phyloP scores from a whole-genome alignment of 2,113 vertebrate genomes.

The Crotophaga sulcirostris region DNA sequence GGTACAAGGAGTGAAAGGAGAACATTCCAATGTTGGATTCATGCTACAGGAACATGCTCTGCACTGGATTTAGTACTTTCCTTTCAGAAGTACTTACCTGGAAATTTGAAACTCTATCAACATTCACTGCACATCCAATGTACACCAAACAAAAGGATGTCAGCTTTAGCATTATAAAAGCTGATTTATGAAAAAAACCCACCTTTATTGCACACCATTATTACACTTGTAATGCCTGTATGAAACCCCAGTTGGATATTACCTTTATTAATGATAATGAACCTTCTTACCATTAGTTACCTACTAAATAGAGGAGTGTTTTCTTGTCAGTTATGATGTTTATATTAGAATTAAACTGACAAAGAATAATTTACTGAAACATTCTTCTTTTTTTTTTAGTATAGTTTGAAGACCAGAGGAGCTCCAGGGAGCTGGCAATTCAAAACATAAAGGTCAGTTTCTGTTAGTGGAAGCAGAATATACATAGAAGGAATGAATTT shows the following conservation, averaged over 20 bases:
- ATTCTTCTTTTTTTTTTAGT: not conserved
- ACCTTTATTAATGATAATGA: not conserved
- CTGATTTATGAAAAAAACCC: not conserved
- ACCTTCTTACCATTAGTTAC: not conserved
- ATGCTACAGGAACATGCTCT: not conserved
- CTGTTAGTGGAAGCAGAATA: not conserved
- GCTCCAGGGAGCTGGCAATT: not conserved
- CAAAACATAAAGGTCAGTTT: slow-evolving; percentile 41
- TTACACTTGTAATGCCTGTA: not conserved
- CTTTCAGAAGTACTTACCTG: not conserved
- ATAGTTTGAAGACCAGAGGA: not conserved
- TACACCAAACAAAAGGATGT: not conserved
- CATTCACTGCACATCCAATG: not conserved
- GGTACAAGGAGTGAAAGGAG: not conserved
- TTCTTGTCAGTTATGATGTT: not conserved
- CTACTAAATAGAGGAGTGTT: not conserved
- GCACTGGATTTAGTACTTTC: not conserved
- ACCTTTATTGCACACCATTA: not conserved
- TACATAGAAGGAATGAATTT: not conserved
- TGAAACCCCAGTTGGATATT: not conserved
- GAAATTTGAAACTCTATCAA: not conserved
- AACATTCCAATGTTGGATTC: not conserved
- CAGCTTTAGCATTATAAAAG: not conserved
- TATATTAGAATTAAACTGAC: not conserved
- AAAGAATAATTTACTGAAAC: not conserved